Percentiles rank a stretch among this genome's conserved stretches.
These are phyloP conservation scores for Leptothorax acervorum DNA, from an alignment of 2,888 invertebrate genomes.

Conservation along the genomic window DNA sequence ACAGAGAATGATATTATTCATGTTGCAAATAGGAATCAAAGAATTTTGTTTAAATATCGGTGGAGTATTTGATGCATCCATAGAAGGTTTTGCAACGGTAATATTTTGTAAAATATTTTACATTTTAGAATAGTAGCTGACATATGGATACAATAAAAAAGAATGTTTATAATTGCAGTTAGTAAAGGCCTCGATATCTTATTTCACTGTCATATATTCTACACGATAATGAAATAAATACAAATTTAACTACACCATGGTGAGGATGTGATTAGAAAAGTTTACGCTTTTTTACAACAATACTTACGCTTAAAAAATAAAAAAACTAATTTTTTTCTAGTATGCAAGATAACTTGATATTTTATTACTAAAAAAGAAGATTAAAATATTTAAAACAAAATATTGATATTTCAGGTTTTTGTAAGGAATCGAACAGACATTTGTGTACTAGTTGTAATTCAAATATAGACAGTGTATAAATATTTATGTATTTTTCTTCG, in stretches of 20 bases:
- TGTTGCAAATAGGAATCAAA: slow-evolving; percentile 2
- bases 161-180: neutral
- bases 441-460: too few relatives aligned
- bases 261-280: neutral
- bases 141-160: neutral
- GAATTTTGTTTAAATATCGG: neutral
- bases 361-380: neutral
- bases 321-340: neutral
- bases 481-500: too few relatives aligned
- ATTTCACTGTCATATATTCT: slow-evolving; percentile 30
- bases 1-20: slow-evolving; percentile 18
- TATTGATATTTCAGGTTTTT: neutral
- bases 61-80: neutral
- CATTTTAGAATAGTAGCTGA: neutral
- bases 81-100: slow-evolving; percentile 7
- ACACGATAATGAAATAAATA: neutral
- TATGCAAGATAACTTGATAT: neutral
- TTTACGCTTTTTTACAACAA: too few relatives aligned
- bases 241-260: neutral
- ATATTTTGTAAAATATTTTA: neutral
- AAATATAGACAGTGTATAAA: too few relatives aligned
- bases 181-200: neutral
- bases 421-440: too few relatives aligned
- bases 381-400: neutral
- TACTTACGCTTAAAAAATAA: neutral